Evolutionary conservation across 2,797 vertebrate species (phyloP).

Genomic region (Nothura maculosa): DNA sequence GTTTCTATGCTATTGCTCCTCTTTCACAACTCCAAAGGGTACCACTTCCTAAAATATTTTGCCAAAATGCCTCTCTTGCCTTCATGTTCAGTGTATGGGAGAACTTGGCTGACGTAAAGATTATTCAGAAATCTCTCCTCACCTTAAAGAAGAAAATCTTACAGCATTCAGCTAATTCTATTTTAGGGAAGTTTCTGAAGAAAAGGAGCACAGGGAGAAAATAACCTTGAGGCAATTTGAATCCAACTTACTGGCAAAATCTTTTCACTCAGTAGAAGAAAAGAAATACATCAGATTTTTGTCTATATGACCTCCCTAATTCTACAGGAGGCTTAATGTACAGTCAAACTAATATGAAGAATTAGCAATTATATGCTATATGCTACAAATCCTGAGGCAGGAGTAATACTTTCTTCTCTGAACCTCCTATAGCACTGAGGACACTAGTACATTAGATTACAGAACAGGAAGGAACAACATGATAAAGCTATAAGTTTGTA

Average conservation of each 20-base stretch:
- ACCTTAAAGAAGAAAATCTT: not conserved
- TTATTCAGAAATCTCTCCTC: not conserved
- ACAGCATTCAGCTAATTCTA: not conserved
- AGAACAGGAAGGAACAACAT: not conserved
- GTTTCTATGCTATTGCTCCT: not conserved
- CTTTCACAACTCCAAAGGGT: not conserved
- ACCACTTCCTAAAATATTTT: not conserved
- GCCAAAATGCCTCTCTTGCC: not conserved
- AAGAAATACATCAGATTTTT: not conserved
- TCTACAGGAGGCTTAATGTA: slow-evolving; percentile 10
- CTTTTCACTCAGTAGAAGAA: not conserved
- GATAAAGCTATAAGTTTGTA: not conserved
- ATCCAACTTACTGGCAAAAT: not conserved
- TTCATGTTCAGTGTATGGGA: not conserved
- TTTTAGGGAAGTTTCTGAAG: slow-evolving; percentile 1
- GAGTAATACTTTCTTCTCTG: not conserved
- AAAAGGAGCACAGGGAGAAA: not conserved
- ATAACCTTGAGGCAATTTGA: not conserved
- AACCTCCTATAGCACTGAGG: not conserved
- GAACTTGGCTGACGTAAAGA: not conserved
- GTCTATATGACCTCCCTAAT: not conserved
- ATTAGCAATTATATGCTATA: not conserved
- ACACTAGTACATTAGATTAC: not conserved
- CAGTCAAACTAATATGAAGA: not conserved
- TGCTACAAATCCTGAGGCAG: not conserved